Conservation (phyloP, 2,113 vertebrate species). For the Atlantisia rogersi region DNA sequence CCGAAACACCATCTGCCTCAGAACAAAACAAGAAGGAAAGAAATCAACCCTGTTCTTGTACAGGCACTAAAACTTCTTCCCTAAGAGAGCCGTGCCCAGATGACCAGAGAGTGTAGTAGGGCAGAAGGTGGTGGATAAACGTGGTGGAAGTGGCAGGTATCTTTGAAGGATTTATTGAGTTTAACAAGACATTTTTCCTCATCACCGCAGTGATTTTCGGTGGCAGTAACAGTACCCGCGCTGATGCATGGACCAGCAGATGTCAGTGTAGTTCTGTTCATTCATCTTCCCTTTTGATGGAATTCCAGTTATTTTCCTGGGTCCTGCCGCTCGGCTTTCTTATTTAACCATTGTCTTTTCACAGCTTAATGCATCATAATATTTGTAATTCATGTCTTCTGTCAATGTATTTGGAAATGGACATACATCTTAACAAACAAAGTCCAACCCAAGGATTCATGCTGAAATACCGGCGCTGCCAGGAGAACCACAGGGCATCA, state of each 20-base stretch:
- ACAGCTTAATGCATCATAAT: conserved; percentile 76
- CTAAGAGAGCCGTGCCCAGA: neutral
- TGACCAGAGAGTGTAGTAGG: neutral
- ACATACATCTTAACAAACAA: conserved; percentile 54
- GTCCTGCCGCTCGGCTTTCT: conserved; percentile 53
- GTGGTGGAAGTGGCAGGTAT: neutral
- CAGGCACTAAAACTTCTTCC: neutral
- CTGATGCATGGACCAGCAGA: conserved; percentile 77
- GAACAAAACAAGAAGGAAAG: neutral
- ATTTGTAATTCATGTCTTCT: conserved; percentile 71
- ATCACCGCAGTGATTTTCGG: neutral
- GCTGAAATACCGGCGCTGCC: neutral
- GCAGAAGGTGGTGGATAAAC: neutral
- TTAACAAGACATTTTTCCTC: conserved; percentile 11
- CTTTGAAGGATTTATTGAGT: conserved; percentile 54
- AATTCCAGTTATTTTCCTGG: conserved; percentile 69
- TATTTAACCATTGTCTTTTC: conserved; percentile 78
- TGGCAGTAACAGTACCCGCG: neutral
- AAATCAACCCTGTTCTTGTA: neutral
- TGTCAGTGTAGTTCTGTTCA: conserved; percentile 83
- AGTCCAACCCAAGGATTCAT: neutral
- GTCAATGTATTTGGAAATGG: conserved; percentile 53
- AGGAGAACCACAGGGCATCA: neutral
- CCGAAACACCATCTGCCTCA: neutral
- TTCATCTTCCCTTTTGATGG: conserved; percentile 75